Conservation (phyloP, 2,797 vertebrate genomes). For the Coranthus polyacanthus region DNA sequence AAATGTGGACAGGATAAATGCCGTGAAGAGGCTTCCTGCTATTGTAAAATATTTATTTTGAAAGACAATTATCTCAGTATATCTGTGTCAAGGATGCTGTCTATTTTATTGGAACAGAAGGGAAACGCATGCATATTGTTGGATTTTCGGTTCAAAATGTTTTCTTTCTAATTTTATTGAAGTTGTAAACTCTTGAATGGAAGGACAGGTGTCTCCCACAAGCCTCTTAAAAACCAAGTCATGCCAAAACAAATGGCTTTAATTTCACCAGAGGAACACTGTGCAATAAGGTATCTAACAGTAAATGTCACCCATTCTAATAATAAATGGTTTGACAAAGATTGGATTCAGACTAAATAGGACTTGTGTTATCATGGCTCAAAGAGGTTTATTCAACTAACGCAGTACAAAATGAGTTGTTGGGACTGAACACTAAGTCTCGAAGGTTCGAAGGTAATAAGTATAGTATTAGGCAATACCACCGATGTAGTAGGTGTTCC, state of each 20-base stretch:
- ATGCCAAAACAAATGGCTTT: conserved; percentile 17
- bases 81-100: neutral
- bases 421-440: no score
- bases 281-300: neutral
- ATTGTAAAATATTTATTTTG: no score
- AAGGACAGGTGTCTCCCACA: conserved; percentile 20
- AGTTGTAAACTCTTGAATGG: conserved; percentile 23
- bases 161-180: conserved; percentile 29
- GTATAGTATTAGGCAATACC: no score
- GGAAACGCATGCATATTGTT: neutral
- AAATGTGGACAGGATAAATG: no score
- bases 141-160: conserved; percentile 11
- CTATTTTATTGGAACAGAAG: neutral
- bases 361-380: neutral
- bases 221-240: conserved; percentile 25
- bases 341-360: neutral
- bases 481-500: no score
- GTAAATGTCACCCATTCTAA: neutral
- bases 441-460: no score
- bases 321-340: neutral
- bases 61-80: neutral
- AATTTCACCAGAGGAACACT: conserved; percentile 17
- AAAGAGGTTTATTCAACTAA: neutral
- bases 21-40: no score
- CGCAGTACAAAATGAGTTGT: neutral